Conservation (phyloP, 2,888 invertebrate genomes). For the Pherbina coryleti region DNA sequence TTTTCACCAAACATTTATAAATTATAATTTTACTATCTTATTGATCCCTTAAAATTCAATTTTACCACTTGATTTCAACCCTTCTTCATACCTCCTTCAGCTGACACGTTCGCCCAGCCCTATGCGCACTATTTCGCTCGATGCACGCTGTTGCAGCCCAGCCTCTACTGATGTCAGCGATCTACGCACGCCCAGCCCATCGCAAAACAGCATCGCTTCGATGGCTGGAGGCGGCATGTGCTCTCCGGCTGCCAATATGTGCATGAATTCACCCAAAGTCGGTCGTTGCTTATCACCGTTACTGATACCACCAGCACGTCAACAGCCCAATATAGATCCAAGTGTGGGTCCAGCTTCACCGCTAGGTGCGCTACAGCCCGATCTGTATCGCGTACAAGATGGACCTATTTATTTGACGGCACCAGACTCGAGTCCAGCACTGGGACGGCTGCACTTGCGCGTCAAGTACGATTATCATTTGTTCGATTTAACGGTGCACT, state of each 20-base stretch:
- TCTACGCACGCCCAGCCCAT: constrained; percentile 75
- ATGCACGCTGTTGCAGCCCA: constrained; percentile 77
- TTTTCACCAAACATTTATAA: no score
- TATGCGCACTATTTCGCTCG: constrained; percentile 81
- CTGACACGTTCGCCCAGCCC: constrained; percentile 82
- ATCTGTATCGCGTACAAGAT: constrained; percentile 85
- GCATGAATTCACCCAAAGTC: constrained; percentile 61
- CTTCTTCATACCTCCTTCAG: constrained; percentile 51
- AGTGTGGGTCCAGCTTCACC: constrained; percentile 72
- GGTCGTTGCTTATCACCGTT: constrained; percentile 81
- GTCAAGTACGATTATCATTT: constrained; percentile 91
- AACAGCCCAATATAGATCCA: constrained; percentile 67
- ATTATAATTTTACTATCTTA: no score
- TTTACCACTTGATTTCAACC: background rate
- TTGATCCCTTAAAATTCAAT: no score
- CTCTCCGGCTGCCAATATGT: constrained; percentile 55
- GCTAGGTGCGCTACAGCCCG: constrained; percentile 87
- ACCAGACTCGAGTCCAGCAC: constrained; percentile 75
- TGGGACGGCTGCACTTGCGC: constrained; percentile 86
- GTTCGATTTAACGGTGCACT: constrained; percentile 90
- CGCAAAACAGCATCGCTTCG: constrained; percentile 80
- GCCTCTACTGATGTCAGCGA: constrained; percentile 69
- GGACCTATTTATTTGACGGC: constrained; percentile 81
- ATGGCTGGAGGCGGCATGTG: constrained; percentile 65
- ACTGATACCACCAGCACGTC: constrained; percentile 81